Conservation (phyloP, 2,113 vertebrate genomes). For the Corythaeola cristata region DNA sequence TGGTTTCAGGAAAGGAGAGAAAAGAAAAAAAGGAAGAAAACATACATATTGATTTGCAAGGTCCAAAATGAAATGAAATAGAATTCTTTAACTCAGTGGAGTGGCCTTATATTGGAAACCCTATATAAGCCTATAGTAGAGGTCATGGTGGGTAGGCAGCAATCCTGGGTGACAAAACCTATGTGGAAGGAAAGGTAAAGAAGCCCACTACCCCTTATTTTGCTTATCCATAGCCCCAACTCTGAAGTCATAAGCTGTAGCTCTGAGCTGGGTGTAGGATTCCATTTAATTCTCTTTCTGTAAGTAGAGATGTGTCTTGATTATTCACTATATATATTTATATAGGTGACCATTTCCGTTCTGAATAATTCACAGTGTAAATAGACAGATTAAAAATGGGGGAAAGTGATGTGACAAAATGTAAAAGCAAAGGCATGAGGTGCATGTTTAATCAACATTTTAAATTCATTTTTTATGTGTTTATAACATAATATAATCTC, state of each 20-base stretch:
- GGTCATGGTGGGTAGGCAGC: background rate
- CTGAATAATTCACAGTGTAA: background rate
- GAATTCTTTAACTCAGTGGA: background rate
- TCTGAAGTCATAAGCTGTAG: background rate
- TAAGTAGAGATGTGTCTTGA: background rate
- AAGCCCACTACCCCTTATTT: background rate
- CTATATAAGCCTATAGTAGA: background rate
- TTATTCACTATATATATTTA: background rate
- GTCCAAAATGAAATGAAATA: background rate
- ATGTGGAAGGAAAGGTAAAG: background rate
- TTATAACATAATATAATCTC: background rate
- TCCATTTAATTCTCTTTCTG: background rate
- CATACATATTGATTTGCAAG: background rate
- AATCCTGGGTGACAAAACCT: background rate
- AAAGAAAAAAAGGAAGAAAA: background rate
- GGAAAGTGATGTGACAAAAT: background rate
- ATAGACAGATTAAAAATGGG: background rate
- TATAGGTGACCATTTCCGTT: background rate
- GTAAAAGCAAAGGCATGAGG: background rate
- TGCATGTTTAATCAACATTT: background rate
- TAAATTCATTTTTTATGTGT: background rate
- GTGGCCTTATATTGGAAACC: background rate
- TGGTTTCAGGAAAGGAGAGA: background rate
- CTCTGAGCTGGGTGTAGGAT: background rate
- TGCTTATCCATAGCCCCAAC: background rate